A percentile compares a stretch with the other conserved stretches of the same genome.
phyloP scores from a whole-genome alignment of 2,888 invertebrate species.

The Zaprionus bogoriensis region DNA sequence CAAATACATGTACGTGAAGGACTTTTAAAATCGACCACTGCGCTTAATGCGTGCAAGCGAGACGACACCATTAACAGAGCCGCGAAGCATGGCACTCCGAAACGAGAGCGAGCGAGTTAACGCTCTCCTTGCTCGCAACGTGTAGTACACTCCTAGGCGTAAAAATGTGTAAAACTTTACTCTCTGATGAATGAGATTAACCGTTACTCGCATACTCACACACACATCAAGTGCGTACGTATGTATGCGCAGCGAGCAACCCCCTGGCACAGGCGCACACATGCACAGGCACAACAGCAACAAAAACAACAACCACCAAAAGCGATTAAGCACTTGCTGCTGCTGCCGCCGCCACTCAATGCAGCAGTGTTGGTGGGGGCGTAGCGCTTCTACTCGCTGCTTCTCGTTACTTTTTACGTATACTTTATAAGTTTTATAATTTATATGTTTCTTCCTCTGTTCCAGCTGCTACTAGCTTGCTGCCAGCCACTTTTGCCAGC shows the following conservation, averaged over 20 bases:
- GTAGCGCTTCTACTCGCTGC: constrained; percentile 52
- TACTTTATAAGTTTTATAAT: too few species aligned
- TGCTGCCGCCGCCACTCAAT: constrained; percentile 13
- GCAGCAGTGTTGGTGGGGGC: neutral
- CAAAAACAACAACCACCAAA: constrained; percentile 35
- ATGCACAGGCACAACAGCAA: constrained; percentile 17
- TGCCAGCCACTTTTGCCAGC: too few species aligned
- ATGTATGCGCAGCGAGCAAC: constrained; percentile 44
- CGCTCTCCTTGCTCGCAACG: constrained; percentile 44
- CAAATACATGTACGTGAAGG: constrained; percentile 54
- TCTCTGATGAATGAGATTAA: constrained; percentile 80
- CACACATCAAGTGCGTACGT: neutral
- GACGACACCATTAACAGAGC: constrained; percentile 60
- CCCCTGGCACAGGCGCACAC: constrained; percentile 57
- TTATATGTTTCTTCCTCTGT: too few species aligned
- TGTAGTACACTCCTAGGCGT: constrained; percentile 72
- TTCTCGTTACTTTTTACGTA: constrained; percentile 31
- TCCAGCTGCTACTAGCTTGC: too few species aligned
- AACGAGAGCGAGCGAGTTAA: constrained; percentile 25
- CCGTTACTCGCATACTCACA: constrained; percentile 30
- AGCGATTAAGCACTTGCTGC: constrained; percentile 65
- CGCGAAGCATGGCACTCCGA: constrained; percentile 13
- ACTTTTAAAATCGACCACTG: constrained; percentile 72
- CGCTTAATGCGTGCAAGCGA: constrained; percentile 47
- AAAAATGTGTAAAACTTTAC: constrained; percentile 74